phyloP scores from a whole-genome alignment of 2,888 invertebrate genomes.

The Rhabditoides inermis region DNA sequence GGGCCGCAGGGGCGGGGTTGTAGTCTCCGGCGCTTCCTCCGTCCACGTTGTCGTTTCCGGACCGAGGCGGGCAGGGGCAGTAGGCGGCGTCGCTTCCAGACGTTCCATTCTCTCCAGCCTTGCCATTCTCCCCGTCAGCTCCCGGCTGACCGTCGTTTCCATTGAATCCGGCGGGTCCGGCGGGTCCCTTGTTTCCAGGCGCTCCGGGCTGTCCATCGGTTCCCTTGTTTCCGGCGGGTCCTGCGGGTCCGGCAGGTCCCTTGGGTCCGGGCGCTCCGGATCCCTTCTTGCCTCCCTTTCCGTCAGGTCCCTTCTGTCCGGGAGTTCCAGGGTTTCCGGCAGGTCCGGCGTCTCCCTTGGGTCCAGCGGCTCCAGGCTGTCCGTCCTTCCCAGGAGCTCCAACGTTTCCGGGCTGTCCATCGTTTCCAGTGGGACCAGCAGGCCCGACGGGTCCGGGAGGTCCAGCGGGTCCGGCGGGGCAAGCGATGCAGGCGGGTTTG shows the following conservation, averaged over 20 bases:
- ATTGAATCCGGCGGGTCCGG: slow-evolving; percentile 2
- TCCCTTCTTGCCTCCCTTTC: no score
- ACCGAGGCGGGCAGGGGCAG: no score
- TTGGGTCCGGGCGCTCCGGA: slow-evolving; percentile 6
- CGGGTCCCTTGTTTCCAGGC: slow-evolving; percentile 4
- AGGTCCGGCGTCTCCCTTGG: slow-evolving; percentile 1
- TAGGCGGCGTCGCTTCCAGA: no score
- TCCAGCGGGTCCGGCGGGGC: slow-evolving; percentile 6
- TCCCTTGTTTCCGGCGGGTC: slow-evolving; percentile 4
- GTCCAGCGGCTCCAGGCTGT: no score
- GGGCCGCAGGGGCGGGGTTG: no score
- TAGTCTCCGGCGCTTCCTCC: no score
- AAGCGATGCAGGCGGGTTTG: not conserved
- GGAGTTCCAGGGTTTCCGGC: slow-evolving; percentile 3
- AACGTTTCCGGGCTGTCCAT: no score
- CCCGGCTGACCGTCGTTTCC: no score
- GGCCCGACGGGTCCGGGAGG: no score
- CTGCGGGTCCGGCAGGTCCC: slow-evolving; percentile 7
- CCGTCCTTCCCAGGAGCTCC: no score
- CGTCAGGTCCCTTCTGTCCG: no score
- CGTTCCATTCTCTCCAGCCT: slow-evolving; percentile 16
- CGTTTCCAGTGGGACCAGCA: slow-evolving; percentile 1
- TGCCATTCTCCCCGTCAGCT: slow-evolving; percentile 18
- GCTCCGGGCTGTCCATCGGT: slow-evolving; percentile 1
- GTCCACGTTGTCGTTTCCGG: no score